Base-by-base conservation (phyloP, 2,113 vertebrate genomes). In the Camelus dromedarius region DNA sequence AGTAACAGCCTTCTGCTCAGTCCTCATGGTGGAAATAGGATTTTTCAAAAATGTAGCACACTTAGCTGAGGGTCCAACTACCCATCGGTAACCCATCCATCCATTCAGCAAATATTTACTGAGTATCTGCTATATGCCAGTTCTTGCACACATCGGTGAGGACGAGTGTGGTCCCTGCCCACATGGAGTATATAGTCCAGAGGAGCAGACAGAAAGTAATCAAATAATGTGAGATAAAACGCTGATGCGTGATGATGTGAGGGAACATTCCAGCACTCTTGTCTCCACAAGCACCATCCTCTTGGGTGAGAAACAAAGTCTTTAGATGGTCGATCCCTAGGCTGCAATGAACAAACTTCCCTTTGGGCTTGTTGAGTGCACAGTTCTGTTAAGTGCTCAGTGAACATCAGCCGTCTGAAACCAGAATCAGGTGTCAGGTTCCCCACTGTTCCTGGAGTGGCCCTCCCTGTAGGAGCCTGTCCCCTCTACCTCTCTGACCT, bases 171-270 rank as follows among this genome's bases (percentile, higher is more conserved):
- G 79, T 22, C 16, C 66, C 58, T 52, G 58, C 81, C 22, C 14
- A 0, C 6, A 2, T 32, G 18, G 38, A 32, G 15, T 11, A 13
- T 70, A 6, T 8, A 19, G 19, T 70, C 62, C 20, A 38, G 54
- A 56, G 32, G 48, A 58, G 48, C 58, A 56, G 75, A 60, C 6
- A 20, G 46, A 66, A 7, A n/a, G 22, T 64, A 48, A 52, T 60
- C 50, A 30, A 22, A 2, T 48, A 24, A 28, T 19, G 35, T 80
- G 64, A 79, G 24, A 38, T 42, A 19, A 30, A 67, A 19, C 13
- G 2, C 12, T 35, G 66, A 24, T 28, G 30, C 1, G 0, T 0
- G 2, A 4, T 1, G 3, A 19, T 26, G 18, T 32, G 8, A 95
- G 58, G 35, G 60, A 58, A 30, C 14, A 1, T 42, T 14, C 86